Conservation (phyloP, 1,140 invertebrate genomes). For the Schlechtendalia chinensis region DNA sequence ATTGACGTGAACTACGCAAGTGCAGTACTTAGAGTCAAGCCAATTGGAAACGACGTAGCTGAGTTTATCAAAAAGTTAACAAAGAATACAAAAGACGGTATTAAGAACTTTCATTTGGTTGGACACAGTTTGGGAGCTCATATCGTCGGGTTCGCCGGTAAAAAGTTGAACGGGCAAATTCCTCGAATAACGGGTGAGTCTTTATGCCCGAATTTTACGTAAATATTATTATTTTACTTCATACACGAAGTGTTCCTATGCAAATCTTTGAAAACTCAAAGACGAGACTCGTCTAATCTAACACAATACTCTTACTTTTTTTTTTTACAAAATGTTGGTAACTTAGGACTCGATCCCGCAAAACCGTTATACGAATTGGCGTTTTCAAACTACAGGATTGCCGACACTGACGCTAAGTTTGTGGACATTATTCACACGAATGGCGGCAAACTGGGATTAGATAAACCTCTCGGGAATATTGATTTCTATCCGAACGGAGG, state of each 20-base stretch:
- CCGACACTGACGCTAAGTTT: constrained; percentile 65
- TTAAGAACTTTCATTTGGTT: constrained; percentile 68
- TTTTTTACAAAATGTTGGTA: too few species aligned
- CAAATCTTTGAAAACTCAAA: too few species aligned
- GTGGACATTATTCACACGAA: constrained; percentile 72
- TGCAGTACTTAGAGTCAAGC: too few species aligned
- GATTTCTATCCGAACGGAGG: constrained; percentile 55
- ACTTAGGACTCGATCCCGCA: constrained; percentile 64
- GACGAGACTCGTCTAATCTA: too few species aligned
- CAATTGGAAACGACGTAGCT: too few species aligned
- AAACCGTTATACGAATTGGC: constrained; percentile 66
- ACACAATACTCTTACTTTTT: too few species aligned
- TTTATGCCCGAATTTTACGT: too few species aligned
- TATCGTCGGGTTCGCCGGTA: constrained; percentile 72
- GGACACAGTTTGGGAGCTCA: constrained; percentile 84
- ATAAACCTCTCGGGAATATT: constrained; percentile 35
- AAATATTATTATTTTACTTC: too few species aligned
- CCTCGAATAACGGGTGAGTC: constrained; percentile 61
- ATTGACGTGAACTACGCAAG: too few species aligned
- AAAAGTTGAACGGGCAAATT: constrained; percentile 58
- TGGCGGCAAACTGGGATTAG: not conserved
- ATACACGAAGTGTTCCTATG: too few species aligned
- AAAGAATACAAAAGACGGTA: constrained; percentile 48
- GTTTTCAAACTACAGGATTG: constrained; percentile 61
- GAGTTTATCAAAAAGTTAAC: too few species aligned